Percentiles rank a stretch among this genome's conserved stretches.
These are phyloP conservation scores for Notoglanidium macrostoma DNA, from an alignment of 2,797 vertebrate species.

Conservation along the genomic window DNA sequence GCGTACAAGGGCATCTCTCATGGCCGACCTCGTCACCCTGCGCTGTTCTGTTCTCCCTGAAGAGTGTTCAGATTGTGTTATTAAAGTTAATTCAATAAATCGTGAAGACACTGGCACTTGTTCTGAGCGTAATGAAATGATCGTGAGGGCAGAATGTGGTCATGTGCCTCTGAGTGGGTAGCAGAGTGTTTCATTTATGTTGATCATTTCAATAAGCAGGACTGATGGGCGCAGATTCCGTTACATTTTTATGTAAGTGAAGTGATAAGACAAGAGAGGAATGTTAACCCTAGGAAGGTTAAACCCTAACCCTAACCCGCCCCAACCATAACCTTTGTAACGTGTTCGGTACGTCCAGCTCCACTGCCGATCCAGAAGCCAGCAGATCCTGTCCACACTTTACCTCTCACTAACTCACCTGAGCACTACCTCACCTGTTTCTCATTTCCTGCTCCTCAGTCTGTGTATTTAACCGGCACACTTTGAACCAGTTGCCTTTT, in stretches of 20 bases:
- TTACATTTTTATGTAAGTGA: background rate
- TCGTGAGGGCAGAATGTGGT: slow-evolving; percentile 40
- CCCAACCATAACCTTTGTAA: background rate
- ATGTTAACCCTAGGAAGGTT: too few species aligned
- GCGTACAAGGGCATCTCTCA: slow-evolving; percentile 72
- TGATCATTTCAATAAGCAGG: too few species aligned
- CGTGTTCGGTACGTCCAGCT: background rate
- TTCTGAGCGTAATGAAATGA: slow-evolving; percentile 62
- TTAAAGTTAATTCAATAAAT: slow-evolving; percentile 77
- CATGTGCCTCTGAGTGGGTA: slow-evolving; percentile 35
- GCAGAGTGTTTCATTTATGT: background rate
- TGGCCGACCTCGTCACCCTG: slow-evolving; percentile 62
- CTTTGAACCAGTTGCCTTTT: background rate
- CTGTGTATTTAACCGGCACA: background rate
- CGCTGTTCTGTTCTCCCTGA: slow-evolving; percentile 58
- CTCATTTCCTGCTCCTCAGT: background rate
- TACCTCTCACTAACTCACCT: background rate
- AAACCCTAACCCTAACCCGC: background rate
- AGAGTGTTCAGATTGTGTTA: slow-evolving; percentile 70
- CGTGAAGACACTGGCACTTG: slow-evolving; percentile 65
- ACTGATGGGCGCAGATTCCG: background rate
- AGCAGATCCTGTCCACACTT: background rate
- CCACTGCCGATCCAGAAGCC: background rate
- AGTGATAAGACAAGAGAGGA: background rate
- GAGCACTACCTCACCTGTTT: background rate